Percentiles rank a stretch among this genome's conserved stretches.
Evolutionary conservation across 2,888 invertebrate species (phyloP).

Genomic region (Polydrusus tereticollis): DNA sequence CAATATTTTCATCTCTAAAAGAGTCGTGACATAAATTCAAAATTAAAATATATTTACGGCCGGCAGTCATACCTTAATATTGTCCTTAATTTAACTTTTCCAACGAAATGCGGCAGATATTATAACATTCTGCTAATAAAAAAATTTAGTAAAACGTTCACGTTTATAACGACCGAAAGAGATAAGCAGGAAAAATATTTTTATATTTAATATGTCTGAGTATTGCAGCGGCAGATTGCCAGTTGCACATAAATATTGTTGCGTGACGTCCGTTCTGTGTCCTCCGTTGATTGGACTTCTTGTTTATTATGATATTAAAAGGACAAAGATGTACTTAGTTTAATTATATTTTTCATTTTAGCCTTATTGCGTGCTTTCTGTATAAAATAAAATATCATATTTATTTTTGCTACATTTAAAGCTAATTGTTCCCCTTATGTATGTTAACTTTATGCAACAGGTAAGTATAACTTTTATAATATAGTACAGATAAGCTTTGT

Average conservation of each 20-base stretch:
- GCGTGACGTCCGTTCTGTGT: constrained; percentile 26
- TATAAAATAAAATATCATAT: constrained; percentile 15
- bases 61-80: background rate
- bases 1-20: too few species aligned
- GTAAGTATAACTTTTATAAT: too few species aligned
- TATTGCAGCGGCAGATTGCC: constrained; percentile 19
- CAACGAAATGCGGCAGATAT: background rate
- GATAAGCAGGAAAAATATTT: constrained; percentile 19
- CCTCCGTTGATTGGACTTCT: constrained; percentile 38
- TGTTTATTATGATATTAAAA: constrained; percentile 41
- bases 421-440: too few species aligned
- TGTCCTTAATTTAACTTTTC: background rate
- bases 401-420: background rate
- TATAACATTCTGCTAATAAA: constrained; percentile 1
- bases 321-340: constrained; percentile 40
- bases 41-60: background rate
- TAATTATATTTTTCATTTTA: constrained; percentile 41
- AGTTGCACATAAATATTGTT: constrained; percentile 29
- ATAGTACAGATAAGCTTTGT: too few species aligned
- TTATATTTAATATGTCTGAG: constrained; percentile 30
- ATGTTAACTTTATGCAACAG: too few species aligned
- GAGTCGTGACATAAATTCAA: background rate
- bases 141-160: constrained; percentile 5
- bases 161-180: constrained; percentile 9
- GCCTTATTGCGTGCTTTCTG: constrained; percentile 21